Conservation (phyloP, 23 tunicate species). For the Styela plicata region DNA sequence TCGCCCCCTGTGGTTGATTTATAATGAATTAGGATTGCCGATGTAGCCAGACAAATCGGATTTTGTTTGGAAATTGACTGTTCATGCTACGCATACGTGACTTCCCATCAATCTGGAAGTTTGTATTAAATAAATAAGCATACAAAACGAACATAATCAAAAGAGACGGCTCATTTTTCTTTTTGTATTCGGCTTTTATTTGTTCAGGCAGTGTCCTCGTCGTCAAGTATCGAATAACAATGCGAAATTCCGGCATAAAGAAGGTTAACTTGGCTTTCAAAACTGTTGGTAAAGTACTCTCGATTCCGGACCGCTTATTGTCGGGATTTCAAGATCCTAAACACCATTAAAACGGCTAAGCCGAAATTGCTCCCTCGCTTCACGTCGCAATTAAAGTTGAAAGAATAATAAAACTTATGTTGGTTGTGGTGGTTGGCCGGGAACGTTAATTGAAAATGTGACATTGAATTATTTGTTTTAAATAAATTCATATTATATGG, state of each 20-base stretch:
- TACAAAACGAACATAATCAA: neutral
- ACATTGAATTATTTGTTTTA: no score
- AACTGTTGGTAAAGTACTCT: constrained; percentile 11
- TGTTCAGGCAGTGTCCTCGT: constrained; percentile 24
- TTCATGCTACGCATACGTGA: neutral
- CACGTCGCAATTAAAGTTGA: neutral
- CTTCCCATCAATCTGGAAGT: neutral
- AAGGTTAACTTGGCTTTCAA: constrained; percentile 27
- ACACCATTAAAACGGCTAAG: neutral
- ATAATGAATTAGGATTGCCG: neutral
- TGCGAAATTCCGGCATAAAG: constrained; percentile 8
- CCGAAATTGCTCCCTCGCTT: neutral
- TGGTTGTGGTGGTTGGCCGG: no score
- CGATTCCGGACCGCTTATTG: constrained; percentile 11
- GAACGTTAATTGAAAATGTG: no score
- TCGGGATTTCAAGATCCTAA: neutral
- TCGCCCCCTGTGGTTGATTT: neutral
- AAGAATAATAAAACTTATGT: no score
- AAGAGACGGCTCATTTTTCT: constrained; percentile 5
- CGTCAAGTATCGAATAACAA: constrained; percentile 27
- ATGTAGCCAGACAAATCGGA: neutral
- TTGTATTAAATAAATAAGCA: neutral
- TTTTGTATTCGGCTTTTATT: constrained; percentile 11
- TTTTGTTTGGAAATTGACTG: neutral
- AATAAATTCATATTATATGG: no score